Conservation (phyloP, 2,888 invertebrate genomes). For the Drosophila sordidapex region DNA sequence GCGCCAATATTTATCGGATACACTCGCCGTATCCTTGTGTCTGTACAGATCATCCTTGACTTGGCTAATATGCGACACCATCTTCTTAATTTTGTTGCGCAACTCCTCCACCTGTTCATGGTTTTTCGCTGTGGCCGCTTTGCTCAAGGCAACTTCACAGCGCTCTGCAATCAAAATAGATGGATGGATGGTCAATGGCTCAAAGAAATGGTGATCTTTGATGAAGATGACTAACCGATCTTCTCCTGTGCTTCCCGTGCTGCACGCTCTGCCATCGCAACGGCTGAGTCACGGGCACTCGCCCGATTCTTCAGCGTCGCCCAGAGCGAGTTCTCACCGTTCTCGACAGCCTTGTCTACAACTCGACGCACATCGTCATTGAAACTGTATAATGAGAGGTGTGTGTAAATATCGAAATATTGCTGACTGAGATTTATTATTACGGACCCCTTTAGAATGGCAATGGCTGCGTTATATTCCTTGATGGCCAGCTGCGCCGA, state of each 20-base stretch:
- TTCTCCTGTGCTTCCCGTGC: constrained; percentile 87
- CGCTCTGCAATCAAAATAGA: constrained; percentile 64
- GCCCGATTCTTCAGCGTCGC: constrained; percentile 87
- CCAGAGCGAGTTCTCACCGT: constrained; percentile 87
- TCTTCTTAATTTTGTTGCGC: constrained; percentile 86
- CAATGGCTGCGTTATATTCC: constrained; percentile 88
- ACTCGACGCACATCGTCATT: constrained; percentile 86
- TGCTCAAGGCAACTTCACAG: constrained; percentile 82
- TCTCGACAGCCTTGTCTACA: constrained; percentile 88
- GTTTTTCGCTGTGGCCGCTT: constrained; percentile 74
- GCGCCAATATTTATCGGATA: constrained; percentile 93
- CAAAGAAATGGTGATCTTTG: neutral
- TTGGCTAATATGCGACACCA: constrained; percentile 87
- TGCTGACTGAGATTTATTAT: too few relatives aligned
- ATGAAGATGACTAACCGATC: constrained; percentile 85
- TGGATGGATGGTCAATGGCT: neutral
- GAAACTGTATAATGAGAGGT: constrained; percentile 79
- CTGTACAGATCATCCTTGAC: constrained; percentile 87
- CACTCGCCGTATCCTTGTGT: constrained; percentile 86
- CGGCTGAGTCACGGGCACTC: constrained; percentile 86
- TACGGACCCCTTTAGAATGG: constrained; percentile 85
- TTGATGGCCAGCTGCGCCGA: constrained; percentile 88
- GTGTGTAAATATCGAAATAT: neutral
- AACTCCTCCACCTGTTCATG: constrained; percentile 86
- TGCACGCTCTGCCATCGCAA: constrained; percentile 87